Percentiles rank a stretch among this genome's conserved stretches.
Evolutionary conservation across 2,113 vertebrate genomes (phyloP).

Genomic region (Bettongia penicillata): DNA sequence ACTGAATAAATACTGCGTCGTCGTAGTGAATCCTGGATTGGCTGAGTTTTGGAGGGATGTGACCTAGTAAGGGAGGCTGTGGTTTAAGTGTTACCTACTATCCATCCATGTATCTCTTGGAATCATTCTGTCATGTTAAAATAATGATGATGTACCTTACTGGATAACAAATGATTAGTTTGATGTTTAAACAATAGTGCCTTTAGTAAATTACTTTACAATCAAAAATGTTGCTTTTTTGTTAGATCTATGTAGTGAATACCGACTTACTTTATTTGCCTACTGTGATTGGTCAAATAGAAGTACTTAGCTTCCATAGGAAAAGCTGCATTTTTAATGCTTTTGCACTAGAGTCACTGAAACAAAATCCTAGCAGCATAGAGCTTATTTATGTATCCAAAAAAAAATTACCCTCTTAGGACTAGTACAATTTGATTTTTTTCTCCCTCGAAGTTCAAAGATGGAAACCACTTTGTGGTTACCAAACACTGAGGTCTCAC

Average conservation of each 20-base stretch:
- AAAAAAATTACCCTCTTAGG: no score
- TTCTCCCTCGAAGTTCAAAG: no score
- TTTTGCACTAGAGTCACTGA: background rate
- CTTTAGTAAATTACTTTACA: slow-evolving; percentile 79
- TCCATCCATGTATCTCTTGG: slow-evolving; percentile 60
- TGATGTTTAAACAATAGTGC: slow-evolving; percentile 75
- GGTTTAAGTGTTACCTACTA: slow-evolving; percentile 46
- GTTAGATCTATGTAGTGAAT: slow-evolving; percentile 70
- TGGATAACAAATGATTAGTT: slow-evolving; percentile 59
- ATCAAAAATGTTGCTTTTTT: slow-evolving; percentile 67
- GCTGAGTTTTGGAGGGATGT: slow-evolving; percentile 3
- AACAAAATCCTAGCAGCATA: background rate
- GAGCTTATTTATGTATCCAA: no score
- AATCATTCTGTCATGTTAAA: slow-evolving; percentile 68
- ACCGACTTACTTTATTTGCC: background rate
- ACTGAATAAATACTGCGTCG: background rate
- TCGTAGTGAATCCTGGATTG: background rate
- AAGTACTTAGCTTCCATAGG: background rate
- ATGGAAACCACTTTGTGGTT: background rate
- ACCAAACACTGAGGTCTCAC: background rate
- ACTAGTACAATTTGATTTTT: no score
- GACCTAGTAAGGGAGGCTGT: slow-evolving; percentile 58
- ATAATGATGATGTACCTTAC: slow-evolving; percentile 70
- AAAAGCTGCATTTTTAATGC: no score
- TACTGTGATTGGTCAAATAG: background rate